Conservation (phyloP, 2,797 vertebrate genomes). For the Varecia variegata region DNA sequence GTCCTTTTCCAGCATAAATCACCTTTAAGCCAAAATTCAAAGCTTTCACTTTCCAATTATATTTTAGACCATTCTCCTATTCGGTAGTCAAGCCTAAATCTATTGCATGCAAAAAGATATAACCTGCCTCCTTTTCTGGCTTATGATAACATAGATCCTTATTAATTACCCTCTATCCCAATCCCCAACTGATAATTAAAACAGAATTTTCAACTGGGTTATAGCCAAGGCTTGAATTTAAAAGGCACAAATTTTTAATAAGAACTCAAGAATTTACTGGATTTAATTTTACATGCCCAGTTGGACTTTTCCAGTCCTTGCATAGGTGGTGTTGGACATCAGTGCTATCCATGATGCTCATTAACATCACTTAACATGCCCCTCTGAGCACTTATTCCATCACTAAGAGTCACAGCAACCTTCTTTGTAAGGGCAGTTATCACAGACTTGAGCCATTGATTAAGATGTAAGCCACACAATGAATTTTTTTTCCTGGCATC, state of each 20-base stretch:
- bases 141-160: neutral
- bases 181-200: neutral
- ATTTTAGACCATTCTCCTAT: neutral
- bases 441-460: neutral
- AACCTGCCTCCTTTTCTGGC: neutral
- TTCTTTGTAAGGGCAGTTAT: neutral
- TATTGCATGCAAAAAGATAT: neutral
- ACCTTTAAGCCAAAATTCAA: neutral
- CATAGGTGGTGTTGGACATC: neutral
- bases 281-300: neutral
- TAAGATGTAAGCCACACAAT: neutral
- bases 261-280: neutral
- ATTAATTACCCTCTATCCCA: neutral
- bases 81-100: neutral
- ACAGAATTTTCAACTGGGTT: neutral
- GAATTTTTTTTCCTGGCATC: neutral
- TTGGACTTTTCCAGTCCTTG: neutral
- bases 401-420: too few relatives aligned
- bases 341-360: neutral
- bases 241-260: neutral
- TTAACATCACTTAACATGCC: neutral
- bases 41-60: slow-evolving; percentile 1
- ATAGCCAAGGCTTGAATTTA: neutral
- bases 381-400: neutral
- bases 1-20: neutral